Evolutionary conservation across 2,113 vertebrate genomes (phyloP).

Genomic region (Uropsilus gracilis): DNA sequence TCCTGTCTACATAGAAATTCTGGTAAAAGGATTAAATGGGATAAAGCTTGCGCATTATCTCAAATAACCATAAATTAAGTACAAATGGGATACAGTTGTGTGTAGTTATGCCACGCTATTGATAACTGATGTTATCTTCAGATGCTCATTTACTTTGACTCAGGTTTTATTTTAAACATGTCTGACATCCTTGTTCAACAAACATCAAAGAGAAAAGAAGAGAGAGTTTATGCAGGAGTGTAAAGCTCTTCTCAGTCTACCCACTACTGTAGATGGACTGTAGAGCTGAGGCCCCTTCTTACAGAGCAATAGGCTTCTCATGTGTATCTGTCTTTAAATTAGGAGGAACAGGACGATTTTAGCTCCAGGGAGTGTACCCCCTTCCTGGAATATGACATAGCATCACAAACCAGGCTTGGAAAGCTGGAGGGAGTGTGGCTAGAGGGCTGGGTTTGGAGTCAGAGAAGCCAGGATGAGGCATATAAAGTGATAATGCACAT

Average conservation of each 20-base stretch:
- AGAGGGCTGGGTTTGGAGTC: background rate
- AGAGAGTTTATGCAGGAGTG: background rate
- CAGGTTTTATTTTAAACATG: background rate
- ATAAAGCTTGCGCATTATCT: rapidly evolving
- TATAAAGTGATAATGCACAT: rapidly evolving
- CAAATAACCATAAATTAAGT: background rate
- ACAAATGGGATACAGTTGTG: rapidly evolving
- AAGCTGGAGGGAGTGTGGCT: background rate
- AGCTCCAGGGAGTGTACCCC: background rate
- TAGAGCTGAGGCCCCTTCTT: background rate
- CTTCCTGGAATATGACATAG: background rate
- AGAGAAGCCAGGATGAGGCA: background rate
- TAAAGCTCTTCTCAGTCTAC: background rate
- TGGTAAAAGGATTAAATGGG: background rate
- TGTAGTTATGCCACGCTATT: rapidly evolving
- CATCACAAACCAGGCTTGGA: background rate
- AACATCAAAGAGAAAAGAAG: no score
- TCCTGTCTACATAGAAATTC: background rate
- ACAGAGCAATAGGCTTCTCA: background rate
- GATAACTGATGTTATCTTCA: background rate
- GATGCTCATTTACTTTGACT: background rate
- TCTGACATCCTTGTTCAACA: background rate
- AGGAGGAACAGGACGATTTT: background rate
- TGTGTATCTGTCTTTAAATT: background rate
- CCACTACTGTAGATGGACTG: background rate